These are phyloP conservation scores for Maylandia zebra DNA, from an alignment of 2,113 vertebrate genomes.

Conservation along the genomic window DNA sequence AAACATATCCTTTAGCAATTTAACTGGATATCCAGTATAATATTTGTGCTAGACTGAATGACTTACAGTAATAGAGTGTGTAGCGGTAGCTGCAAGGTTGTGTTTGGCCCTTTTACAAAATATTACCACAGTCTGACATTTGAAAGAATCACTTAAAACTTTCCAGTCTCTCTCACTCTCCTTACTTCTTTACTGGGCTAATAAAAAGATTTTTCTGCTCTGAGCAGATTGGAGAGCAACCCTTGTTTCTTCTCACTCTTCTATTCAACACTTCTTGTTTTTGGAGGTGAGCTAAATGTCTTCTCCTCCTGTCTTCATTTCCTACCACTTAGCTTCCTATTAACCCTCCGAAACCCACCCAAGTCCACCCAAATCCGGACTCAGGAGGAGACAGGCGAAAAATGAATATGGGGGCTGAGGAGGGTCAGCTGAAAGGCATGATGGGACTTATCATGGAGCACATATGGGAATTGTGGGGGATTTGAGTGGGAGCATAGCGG, in stretches of 20 bases:
- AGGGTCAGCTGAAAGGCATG: conserved; percentile 67
- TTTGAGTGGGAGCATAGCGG: conserved; percentile 58
- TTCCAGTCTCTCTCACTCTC: background rate
- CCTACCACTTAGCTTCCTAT: conserved; percentile 48
- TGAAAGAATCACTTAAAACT: background rate
- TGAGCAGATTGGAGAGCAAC: background rate
- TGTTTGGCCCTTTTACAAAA: background rate
- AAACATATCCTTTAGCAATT: background rate
- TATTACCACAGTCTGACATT: background rate
- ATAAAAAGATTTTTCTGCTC: conserved; percentile 53
- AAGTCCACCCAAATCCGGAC: conserved; percentile 38
- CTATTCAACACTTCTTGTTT: conserved; percentile 23
- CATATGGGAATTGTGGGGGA: conserved; percentile 59
- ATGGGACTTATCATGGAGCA: conserved; percentile 68
- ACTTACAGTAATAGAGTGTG: background rate
- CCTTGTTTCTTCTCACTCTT: background rate
- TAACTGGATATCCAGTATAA: background rate
- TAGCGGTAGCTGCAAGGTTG: background rate
- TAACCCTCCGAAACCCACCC: conserved; percentile 50
- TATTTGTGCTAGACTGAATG: background rate
- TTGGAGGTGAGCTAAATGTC: conserved; percentile 17
- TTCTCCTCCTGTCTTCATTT: conserved; percentile 8
- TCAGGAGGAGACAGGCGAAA: conserved; percentile 23
- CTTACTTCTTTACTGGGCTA: conserved; percentile 1
- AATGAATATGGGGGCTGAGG: conserved; percentile 37